A percentile compares a stretch with the other conserved stretches of the same genome.
Evolutionary conservation across 2,797 vertebrate genomes (phyloP).

Genomic region (Helicolenus hilgendorfi): DNA sequence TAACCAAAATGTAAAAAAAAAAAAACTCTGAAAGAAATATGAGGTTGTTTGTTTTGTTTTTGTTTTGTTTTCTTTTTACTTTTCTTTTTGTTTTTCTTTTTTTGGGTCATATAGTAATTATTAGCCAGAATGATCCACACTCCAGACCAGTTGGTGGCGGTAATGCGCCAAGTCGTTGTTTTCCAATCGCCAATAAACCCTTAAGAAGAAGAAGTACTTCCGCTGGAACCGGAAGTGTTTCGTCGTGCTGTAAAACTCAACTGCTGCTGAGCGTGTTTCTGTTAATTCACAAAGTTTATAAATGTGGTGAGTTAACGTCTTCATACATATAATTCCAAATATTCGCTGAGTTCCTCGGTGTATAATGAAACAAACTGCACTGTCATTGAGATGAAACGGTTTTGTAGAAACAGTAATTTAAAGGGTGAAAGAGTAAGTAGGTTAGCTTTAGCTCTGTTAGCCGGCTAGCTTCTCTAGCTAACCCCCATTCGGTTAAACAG

Average conservation of each 20-base stretch:
- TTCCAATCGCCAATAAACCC: no score
- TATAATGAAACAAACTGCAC: accelerated
- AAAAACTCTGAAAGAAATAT: neutral
- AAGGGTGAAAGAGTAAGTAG: neutral
- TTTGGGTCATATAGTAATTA: no score
- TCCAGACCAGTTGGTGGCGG: no score
- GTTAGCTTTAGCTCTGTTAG: neutral
- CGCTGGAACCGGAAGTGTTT: constrained; percentile 42
- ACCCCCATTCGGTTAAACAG: neutral
- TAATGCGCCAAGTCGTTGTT: no score
- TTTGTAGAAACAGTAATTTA: neutral
- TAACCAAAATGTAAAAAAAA: neutral
- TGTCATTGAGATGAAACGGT: neutral
- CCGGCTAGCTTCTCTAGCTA: neutral
- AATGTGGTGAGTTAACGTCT: constrained; percentile 58
- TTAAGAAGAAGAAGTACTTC: no score
- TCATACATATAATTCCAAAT: accelerated
- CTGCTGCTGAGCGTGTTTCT: neutral
- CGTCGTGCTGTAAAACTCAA: no score
- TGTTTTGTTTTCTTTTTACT: no score
- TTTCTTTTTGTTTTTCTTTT: no score
- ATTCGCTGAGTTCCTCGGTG: accelerated
- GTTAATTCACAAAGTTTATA: constrained; percentile 1
- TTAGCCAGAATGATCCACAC: no score
- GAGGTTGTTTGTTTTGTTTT: no score